Conservation (phyloP, 2,797 vertebrate species). For the Florisuga fusca region DNA sequence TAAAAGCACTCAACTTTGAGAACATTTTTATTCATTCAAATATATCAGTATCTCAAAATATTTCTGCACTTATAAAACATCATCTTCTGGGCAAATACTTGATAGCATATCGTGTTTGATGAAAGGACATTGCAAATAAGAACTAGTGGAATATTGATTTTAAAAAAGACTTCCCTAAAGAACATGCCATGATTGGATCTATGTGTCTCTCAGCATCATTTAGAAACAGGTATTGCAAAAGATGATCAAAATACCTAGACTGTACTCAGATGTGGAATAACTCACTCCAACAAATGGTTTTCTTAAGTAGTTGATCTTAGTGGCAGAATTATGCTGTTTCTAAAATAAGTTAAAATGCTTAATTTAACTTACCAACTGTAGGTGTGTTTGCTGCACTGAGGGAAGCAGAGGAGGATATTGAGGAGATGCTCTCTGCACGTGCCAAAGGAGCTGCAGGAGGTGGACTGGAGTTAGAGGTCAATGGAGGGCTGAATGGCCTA, state of each 20-base stretch:
- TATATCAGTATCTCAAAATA: neutral
- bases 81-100: neutral
- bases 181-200: neutral
- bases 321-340: neutral
- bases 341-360: neutral
- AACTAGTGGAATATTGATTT: neutral
- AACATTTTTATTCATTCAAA: neutral
- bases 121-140: neutral
- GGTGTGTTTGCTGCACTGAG: conserved; percentile 94
- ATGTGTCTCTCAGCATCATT: neutral
- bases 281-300: neutral
- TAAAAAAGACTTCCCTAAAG: neutral
- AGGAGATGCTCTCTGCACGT: conserved; percentile 95
- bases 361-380: conserved; percentile 87
- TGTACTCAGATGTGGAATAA: neutral
- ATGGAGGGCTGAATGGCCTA: conserved; percentile 93
- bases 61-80: neutral
- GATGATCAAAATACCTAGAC: neutral
- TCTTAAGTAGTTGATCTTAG: neutral
- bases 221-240: neutral
- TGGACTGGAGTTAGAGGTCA: conserved; percentile 89
- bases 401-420: conserved; percentile 93
- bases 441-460: conserved; percentile 91
- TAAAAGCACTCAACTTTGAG: neutral
- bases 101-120: neutral